Percentiles rank a stretch among this genome's conserved stretches.
Conservation (phyloP, 1,140 invertebrate genomes). For the Drosophila sulfurigaster region DNA sequence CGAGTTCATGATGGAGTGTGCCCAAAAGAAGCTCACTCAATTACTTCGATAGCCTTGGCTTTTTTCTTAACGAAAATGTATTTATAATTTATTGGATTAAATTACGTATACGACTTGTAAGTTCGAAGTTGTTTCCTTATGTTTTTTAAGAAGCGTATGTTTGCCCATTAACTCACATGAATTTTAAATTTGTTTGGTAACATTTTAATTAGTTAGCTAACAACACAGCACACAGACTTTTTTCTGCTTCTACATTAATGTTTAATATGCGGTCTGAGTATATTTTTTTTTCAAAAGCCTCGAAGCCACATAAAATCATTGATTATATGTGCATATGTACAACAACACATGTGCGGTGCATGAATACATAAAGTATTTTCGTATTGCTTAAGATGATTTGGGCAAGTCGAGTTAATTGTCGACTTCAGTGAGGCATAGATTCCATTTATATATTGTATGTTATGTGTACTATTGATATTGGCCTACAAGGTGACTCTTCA, state of each 20-base stretch:
- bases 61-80: too few relatives aligned
- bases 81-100: too few relatives aligned
- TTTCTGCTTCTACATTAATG: slow-evolving; percentile 6
- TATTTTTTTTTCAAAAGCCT: slow-evolving; percentile 10
- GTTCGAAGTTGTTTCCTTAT: not conserved
- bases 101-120: too few relatives aligned
- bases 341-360: not conserved
- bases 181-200: not conserved
- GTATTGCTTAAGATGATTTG: slow-evolving; percentile 2
- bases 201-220: not conserved
- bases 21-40: not conserved
- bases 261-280: slow-evolving; percentile 19
- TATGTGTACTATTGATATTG: not conserved
- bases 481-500: slow-evolving; percentile 5
- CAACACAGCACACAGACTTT: not conserved
- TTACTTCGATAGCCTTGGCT: not conserved
- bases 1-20: not conserved
- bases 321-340: slow-evolving; percentile 17
- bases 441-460: not conserved
- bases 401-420: slow-evolving; percentile 1
- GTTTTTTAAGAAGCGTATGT: not conserved
- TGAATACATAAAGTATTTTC: slow-evolving; percentile 18
- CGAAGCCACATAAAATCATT: slow-evolving; percentile 10
- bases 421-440: not conserved
- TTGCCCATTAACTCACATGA: slow-evolving; percentile 1